These are phyloP conservation scores for Polyommatus icarus DNA, from an alignment of 2,888 invertebrate species.

Conservation along the genomic window DNA sequence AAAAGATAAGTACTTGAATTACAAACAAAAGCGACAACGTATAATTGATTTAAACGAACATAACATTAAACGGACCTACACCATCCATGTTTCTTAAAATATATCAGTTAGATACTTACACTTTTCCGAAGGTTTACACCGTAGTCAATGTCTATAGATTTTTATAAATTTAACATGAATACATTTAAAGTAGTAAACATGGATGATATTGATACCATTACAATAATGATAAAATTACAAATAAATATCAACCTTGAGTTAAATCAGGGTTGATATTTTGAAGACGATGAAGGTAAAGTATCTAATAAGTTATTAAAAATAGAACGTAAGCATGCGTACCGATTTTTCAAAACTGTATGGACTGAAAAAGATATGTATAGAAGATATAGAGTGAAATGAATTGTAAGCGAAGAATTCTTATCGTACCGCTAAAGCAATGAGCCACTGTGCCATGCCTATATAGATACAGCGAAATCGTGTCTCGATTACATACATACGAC, in stretches of 20 bases:
- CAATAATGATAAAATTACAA: not conserved
- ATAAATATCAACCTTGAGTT: not conserved
- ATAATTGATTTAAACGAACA: not conserved
- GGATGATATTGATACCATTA: not conserved
- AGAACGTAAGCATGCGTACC: conserved; percentile 67
- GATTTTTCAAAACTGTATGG: conserved; percentile 63
- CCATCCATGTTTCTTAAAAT: conserved; percentile 1
- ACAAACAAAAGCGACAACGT: not conserved
- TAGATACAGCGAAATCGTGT: conserved; percentile 57
- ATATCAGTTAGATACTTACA: not conserved
- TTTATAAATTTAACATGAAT: too few relatives aligned
- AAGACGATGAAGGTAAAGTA: not conserved
- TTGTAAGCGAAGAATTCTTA: conserved; percentile 48
- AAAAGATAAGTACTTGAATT: not conserved
- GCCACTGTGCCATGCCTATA: conserved; percentile 70
- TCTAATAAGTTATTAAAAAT: conserved; percentile 32
- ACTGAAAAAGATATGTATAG: conserved; percentile 63
- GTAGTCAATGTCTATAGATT: not conserved
- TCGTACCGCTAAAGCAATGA: conserved; percentile 57
- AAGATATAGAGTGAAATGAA: conserved; percentile 48
- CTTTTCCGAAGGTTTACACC: not conserved
- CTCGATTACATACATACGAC: conserved; percentile 50
- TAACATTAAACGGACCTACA: not conserved
- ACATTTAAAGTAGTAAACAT: not conserved
- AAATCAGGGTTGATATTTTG: not conserved